phyloP scores from a whole-genome alignment of 2,888 invertebrate genomes.

The Drosophila algonquin region DNA sequence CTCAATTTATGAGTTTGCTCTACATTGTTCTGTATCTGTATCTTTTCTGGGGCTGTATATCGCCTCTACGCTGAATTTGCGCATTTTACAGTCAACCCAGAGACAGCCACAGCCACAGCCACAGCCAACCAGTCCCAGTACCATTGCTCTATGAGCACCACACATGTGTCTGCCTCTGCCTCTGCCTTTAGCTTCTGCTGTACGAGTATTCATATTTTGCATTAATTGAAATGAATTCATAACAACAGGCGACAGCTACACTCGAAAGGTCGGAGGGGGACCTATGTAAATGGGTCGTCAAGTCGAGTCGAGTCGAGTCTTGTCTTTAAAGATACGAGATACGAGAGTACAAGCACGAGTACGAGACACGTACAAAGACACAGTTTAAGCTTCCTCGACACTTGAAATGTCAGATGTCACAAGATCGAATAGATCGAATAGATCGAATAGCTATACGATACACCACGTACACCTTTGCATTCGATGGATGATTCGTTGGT shows the following conservation, averaged over 20 bases:
- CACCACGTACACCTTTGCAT: not conserved
- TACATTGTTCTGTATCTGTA: constrained; percentile 4
- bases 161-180: not conserved
- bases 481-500: not conserved
- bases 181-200: constrained; percentile 6
- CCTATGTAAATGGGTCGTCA: constrained; percentile 66
- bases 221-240: constrained; percentile 77
- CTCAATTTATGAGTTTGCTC: constrained; percentile 36
- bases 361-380: not conserved
- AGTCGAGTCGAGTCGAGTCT: not conserved
- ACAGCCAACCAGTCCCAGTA: too few relatives aligned
- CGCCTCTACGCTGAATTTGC: constrained; percentile 55
- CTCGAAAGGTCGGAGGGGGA: constrained; percentile 58
- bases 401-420: not conserved
- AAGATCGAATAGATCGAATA: not conserved
- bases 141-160: constrained; percentile 2
- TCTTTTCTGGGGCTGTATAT: not conserved
- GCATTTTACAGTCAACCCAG: constrained; percentile 34
- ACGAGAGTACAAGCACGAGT: not conserved
- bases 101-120: too few relatives aligned
- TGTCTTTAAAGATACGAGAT: not conserved
- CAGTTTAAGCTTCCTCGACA: not conserved
- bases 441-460: not conserved
- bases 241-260: constrained; percentile 48
- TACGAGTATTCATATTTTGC: constrained; percentile 52